phyloP scores from a whole-genome alignment of 1,140 invertebrate genomes.

The Liolophura sinensis region DNA sequence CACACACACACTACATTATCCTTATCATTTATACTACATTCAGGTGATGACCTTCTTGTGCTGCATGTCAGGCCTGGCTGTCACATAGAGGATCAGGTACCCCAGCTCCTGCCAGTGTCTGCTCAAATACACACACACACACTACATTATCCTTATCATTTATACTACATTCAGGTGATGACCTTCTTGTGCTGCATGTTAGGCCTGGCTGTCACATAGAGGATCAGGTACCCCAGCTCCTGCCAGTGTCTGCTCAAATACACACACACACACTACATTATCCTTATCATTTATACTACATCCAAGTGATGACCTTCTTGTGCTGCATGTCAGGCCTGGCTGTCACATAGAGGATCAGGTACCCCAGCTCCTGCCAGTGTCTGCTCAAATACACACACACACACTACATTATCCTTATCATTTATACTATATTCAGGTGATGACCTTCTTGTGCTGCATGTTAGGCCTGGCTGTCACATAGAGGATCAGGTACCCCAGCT shows the following conservation, averaged over 20 bases:
- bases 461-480: conserved; percentile 97
- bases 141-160: too few species aligned
- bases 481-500: conserved; percentile 96
- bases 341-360: conserved; percentile 97
- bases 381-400: conserved; percentile 59
- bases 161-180: conserved; percentile 86
- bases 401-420: conserved; percentile 1
- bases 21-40: conserved; percentile 65
- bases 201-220: conserved; percentile 96
- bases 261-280: neutral
- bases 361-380: conserved; percentile 98
- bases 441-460: conserved; percentile 96
- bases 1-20: neutral
- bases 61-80: conserved; percentile 97
- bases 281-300: conserved; percentile 60
- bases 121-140: conserved; percentile 22
- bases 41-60: conserved; percentile 96
- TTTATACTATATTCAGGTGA: too few species aligned
- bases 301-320: conserved; percentile 94
- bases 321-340: conserved; percentile 98
- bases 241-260: conserved; percentile 84
- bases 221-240: conserved; percentile 96
- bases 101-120: conserved; percentile 98
- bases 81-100: conserved; percentile 98
- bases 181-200: conserved; percentile 98